phyloP scores from a whole-genome alignment of 2,888 invertebrate genomes.

The Apamea sordens region DNA sequence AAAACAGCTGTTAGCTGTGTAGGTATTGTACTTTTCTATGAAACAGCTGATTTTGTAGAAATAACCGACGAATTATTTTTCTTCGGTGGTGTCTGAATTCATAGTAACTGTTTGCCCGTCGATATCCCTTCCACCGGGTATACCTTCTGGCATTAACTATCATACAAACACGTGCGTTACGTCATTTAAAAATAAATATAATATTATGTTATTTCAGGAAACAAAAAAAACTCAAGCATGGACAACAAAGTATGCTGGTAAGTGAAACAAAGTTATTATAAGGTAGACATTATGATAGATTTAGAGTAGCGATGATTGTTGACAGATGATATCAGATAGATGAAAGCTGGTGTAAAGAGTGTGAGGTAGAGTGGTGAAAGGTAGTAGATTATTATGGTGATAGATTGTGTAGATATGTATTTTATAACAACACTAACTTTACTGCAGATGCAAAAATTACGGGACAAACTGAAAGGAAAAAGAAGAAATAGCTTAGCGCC shows the following conservation, averaged over 20 bases:
- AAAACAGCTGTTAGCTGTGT: background rate
- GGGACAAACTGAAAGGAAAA: constrained; percentile 66
- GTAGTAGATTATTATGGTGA: background rate
- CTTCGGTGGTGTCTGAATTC: background rate
- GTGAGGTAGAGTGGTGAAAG: background rate
- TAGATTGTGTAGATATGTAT: background rate
- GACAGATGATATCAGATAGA: background rate
- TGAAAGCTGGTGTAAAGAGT: background rate
- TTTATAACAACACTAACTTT: background rate
- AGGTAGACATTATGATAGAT: background rate
- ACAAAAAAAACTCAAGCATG: constrained; percentile 11
- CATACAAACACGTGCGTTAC: background rate
- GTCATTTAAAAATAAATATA: background rate
- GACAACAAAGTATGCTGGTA: constrained; percentile 25
- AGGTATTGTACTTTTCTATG: background rate
- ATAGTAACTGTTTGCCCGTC: background rate
- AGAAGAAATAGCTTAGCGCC: constrained; percentile 60
- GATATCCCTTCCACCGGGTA: background rate
- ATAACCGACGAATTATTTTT: background rate
- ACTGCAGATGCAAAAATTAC: constrained; percentile 72
- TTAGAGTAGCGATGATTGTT: too few species aligned
- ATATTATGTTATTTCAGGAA: constrained; percentile 40
- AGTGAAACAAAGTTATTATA: constrained; percentile 26
- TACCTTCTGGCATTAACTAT: background rate
- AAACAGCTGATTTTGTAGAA: background rate